Base-by-base conservation (phyloP, 1,140 invertebrate species). In the Penaeus indicus region DNA sequence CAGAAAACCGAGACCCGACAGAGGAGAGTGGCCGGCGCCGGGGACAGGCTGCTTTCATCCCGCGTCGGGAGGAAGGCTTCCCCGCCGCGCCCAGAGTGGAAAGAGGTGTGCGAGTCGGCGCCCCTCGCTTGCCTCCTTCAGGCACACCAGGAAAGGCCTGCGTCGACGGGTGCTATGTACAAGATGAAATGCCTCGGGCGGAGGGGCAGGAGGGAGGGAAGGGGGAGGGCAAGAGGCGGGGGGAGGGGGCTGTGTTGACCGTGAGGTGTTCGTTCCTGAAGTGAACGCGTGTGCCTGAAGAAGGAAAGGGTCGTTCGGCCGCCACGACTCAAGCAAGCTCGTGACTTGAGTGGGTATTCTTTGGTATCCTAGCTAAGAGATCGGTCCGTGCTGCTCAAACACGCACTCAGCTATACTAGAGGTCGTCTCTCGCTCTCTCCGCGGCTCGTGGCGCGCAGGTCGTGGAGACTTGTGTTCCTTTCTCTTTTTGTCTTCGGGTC, bases 291-390 rank as follows among this genome's bases (percentile, higher is more conserved):
- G 82, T 84, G 77, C 83, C 88, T 89, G 88, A 89, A 47, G 88
- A 82, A 67, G 80, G 69, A 27, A 75, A 69, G 77, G 25, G 77
- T 27, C 42, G 63, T 81, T 47, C 38, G 75, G 64, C 47, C 62
- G 64, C 38, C 80, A 42, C 77, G 84, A 85, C 63, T 60, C 25
- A 85, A 85, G 88, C 88, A 89, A 85, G 83, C 83, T 85, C 78
- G 88, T 89, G 88, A 85, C 88, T 84, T 82, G 83, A 67, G 88
- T 81, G 81, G 32, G 75, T 75, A 69, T 85, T 89, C 88, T 89
- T 89, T 89, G 88, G 88, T 89, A 89, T 89, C 83, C 88, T 85
- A 89, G 88, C 88, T 85, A 84, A 85, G 88, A 89, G 88, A 89
- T 89, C 88, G 77, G 88, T 89, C 84, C 88, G 88, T 89, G 88